These are phyloP conservation scores for Saguinus midas DNA, from an alignment of 2,113 vertebrate species.

Conservation along the genomic window DNA sequence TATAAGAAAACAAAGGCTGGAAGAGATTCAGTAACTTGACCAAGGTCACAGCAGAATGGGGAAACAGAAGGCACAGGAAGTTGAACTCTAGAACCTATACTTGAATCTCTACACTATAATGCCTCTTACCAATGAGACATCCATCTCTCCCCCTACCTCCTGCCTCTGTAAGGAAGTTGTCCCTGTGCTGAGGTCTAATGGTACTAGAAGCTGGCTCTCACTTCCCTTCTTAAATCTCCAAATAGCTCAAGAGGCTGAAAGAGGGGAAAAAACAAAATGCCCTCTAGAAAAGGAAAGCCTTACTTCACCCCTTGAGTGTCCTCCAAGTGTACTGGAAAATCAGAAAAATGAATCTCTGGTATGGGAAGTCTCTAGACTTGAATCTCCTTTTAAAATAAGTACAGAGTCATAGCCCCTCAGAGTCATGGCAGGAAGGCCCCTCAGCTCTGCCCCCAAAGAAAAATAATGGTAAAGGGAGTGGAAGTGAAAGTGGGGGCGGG, in stretches of 20 bases:
- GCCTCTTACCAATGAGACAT: background rate
- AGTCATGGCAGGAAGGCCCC: slow-evolving; percentile 75
- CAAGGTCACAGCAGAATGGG: background rate
- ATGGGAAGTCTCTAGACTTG: slow-evolving; percentile 41
- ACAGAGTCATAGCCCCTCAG: slow-evolving; percentile 24
- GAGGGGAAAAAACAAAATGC: background rate
- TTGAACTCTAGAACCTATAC: background rate
- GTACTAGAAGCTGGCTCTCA: background rate
- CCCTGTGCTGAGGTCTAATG: background rate
- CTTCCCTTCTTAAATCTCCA: background rate
- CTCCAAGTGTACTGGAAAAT: slow-evolving; percentile 25
- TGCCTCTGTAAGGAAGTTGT: background rate
- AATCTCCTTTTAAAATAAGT: slow-evolving; percentile 63
- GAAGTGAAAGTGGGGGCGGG: slow-evolving; percentile 68
- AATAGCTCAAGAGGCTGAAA: background rate
- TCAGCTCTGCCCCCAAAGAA: slow-evolving; percentile 75
- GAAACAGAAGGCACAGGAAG: background rate
- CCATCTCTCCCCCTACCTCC: background rate
- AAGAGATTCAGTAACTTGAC: background rate
- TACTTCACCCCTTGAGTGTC: background rate
- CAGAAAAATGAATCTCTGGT: slow-evolving; percentile 20
- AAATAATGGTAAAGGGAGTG: slow-evolving; percentile 77
- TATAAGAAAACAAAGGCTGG: background rate
- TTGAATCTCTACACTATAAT: background rate
- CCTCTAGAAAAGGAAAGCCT: background rate